Evolutionary conservation across 1,140 invertebrate genomes (phyloP).

Genomic region (Neodiprion virginianus): DNA sequence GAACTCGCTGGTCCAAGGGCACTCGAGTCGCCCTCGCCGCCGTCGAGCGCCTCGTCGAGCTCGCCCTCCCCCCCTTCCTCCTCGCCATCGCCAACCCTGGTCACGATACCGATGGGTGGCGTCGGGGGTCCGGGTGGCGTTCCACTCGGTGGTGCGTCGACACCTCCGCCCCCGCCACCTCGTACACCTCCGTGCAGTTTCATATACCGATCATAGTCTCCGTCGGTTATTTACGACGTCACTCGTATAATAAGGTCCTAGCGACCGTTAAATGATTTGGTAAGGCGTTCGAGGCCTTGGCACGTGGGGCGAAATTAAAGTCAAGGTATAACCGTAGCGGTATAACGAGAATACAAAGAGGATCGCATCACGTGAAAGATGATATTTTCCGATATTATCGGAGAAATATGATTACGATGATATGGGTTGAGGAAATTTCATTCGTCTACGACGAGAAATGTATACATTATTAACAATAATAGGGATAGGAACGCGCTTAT

Average conservation of each 20-base stretch:
- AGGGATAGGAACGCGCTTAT: too few relatives aligned
- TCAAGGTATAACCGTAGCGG: too few relatives aligned
- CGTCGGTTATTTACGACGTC: conserved; percentile 1
- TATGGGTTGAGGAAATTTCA: too few relatives aligned
- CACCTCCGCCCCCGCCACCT: conserved; percentile 65
- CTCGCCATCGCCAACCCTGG: conserved; percentile 57
- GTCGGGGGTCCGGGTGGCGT: conserved; percentile 43
- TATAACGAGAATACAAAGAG: too few relatives aligned
- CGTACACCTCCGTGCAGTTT: conserved; percentile 69
- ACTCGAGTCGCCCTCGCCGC: conserved; percentile 57
- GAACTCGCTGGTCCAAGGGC: conserved; percentile 57
- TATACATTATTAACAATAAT: too few relatives aligned
- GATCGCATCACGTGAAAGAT: too few relatives aligned
- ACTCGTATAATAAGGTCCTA: neutral
- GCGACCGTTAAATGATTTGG: neutral
- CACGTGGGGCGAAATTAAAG: too few relatives aligned
- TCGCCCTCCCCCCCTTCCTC: conserved; percentile 62
- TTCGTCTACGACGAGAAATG: too few relatives aligned
- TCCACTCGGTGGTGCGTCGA: conserved; percentile 57
- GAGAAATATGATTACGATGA: too few relatives aligned
- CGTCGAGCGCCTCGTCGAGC: conserved; percentile 59
- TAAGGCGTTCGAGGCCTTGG: too few relatives aligned
- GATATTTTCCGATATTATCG: too few relatives aligned
- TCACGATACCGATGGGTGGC: conserved; percentile 51
- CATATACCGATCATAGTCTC: conserved; percentile 69